Percentiles rank a stretch among this genome's conserved stretches.
phyloP scores from a whole-genome alignment of 2,797 vertebrate species.

The Pseudocheirus occidentalis region DNA sequence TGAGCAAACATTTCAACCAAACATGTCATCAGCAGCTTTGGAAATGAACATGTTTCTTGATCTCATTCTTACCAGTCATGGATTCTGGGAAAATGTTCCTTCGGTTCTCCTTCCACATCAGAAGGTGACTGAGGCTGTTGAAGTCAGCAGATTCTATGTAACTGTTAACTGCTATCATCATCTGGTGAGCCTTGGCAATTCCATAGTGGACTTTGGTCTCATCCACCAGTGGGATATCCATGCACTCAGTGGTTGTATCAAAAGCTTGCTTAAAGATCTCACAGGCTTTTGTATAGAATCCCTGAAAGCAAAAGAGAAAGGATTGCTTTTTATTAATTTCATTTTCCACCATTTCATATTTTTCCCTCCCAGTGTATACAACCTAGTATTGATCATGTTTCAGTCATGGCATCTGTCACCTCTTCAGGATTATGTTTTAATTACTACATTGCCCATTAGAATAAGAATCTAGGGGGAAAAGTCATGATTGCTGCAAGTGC shows the following conservation, averaged over 20 bases:
- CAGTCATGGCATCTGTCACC: background rate
- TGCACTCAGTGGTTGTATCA: slow-evolving; percentile 79
- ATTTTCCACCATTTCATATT: background rate
- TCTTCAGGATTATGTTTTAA: slow-evolving; percentile 21
- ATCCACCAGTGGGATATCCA: slow-evolving; percentile 78
- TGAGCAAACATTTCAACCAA: slow-evolving; percentile 72
- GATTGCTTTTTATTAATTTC: slow-evolving; percentile 72
- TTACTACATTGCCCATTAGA: background rate
- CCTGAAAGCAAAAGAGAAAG: slow-evolving; percentile 84
- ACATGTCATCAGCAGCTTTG: slow-evolving; percentile 71
- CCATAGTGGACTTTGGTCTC: slow-evolving; percentile 87
- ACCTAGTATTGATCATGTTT: background rate
- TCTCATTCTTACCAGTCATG: slow-evolving; percentile 83
- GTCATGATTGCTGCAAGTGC: background rate
- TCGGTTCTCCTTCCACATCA: slow-evolving; percentile 86
- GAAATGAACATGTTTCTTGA: slow-evolving; percentile 81
- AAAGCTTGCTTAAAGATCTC: slow-evolving; percentile 86
- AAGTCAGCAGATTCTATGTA: slow-evolving; percentile 78
- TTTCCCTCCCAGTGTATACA: background rate
- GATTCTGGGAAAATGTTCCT: slow-evolving; percentile 86
- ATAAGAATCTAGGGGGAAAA: background rate
- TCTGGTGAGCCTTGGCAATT: slow-evolving; percentile 83
- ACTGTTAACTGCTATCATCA: slow-evolving; percentile 82
- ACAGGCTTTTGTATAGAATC: slow-evolving; percentile 84
- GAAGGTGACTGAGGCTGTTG: slow-evolving; percentile 80